These are phyloP conservation scores for Argopecten irradians DNA, from an alignment of 1,140 invertebrate species.

Conservation along the genomic window DNA sequence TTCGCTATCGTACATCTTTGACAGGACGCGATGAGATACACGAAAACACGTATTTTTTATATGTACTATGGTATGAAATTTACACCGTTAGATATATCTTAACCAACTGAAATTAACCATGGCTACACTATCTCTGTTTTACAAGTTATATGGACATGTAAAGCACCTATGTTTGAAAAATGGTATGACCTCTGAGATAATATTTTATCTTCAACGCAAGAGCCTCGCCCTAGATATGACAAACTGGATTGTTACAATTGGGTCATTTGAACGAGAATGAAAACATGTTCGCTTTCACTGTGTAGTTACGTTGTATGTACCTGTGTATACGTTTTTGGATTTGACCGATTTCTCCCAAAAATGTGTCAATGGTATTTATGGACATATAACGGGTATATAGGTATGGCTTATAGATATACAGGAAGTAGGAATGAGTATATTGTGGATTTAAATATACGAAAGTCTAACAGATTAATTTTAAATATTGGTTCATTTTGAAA, in stretches of 20 bases:
- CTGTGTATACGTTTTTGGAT: not conserved
- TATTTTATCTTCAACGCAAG: not conserved
- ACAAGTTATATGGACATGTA: not conserved
- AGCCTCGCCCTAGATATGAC: not conserved
- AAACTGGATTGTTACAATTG: not conserved
- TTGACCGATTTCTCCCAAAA: not conserved
- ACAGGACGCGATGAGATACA: not conserved
- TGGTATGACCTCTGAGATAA: not conserved
- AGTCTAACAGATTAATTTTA: no score
- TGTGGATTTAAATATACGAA: no score
- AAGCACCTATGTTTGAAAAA: not conserved
- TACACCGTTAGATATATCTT: not conserved
- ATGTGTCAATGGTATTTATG: not conserved
- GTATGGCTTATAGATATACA: not conserved
- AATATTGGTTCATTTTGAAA: no score
- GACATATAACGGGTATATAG: not conserved
- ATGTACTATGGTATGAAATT: not conserved
- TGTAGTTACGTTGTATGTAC: no score
- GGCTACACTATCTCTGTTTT: not conserved
- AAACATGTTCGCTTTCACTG: not conserved
- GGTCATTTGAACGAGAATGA: not conserved
- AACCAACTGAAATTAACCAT: slow-evolving; percentile 11
- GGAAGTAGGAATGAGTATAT: not conserved
- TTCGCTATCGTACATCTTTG: not conserved
- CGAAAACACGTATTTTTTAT: not conserved